Conservation (phyloP, 1,140 invertebrate genomes). For the Micrasema longulum region DNA sequence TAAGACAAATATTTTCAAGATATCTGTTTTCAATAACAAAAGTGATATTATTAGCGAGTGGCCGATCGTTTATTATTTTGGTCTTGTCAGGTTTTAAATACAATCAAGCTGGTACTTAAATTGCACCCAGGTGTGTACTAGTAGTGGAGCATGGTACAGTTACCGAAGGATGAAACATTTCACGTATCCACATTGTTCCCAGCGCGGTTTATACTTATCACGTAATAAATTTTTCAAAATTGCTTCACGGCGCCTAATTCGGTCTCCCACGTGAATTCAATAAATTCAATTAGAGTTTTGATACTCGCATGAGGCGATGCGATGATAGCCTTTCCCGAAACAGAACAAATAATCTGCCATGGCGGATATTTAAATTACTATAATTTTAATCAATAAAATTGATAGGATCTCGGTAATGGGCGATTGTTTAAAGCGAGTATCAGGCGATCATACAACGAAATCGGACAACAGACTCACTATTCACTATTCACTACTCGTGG, state of each 20-base stretch:
- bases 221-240: slow-evolving; percentile 33
- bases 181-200: slow-evolving; percentile 18
- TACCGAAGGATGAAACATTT: slow-evolving; percentile 14
- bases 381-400: slow-evolving; percentile 49
- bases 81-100: no score
- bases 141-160: no score
- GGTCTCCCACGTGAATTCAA: slow-evolving; percentile 36
- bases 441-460: background rate
- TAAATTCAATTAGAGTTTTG: slow-evolving; percentile 43
- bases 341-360: slow-evolving; percentile 37
- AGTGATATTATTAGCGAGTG: no score
- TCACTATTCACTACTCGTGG: no score
- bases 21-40: no score
- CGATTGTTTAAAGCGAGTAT: slow-evolving; percentile 35
- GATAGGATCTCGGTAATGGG: slow-evolving; percentile 42
- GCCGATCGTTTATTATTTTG: no score
- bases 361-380: slow-evolving; percentile 41
- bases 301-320: slow-evolving; percentile 20
- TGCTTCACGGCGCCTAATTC: slow-evolving; percentile 30
- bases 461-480: no score
- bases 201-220: slow-evolving; percentile 31
- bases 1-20: no score
- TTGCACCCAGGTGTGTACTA: no score
- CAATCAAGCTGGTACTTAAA: no score
- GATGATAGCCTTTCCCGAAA: slow-evolving; percentile 34